Evolutionary conservation across 2,113 vertebrate species (phyloP).

Genomic region (Callocephalon fimbriatum): DNA sequence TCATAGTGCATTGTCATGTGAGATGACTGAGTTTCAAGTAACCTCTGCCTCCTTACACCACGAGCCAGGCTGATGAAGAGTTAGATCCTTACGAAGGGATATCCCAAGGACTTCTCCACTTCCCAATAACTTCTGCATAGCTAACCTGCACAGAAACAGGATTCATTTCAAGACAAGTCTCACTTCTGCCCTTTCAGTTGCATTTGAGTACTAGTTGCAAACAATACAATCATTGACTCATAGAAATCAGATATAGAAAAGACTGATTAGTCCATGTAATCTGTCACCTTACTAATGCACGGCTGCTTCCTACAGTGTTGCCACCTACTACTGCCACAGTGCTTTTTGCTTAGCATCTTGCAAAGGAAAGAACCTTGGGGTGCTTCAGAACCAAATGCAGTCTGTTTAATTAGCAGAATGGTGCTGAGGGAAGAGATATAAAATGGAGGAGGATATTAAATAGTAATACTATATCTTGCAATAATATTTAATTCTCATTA

Average conservation of each 20-base stretch:
- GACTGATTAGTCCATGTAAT: not conserved
- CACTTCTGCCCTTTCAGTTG: slow-evolving; percentile 14
- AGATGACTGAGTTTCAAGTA: slow-evolving; percentile 11
- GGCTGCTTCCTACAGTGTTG: not conserved
- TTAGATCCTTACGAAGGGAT: not conserved
- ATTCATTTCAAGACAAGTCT: slow-evolving; percentile 20
- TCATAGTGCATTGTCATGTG: not conserved
- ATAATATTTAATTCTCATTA: not conserved
- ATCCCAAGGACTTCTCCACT: not conserved
- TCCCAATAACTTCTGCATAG: not conserved
- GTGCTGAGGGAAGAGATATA: not conserved
- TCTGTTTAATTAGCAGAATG: not conserved
- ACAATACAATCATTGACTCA: slow-evolving; percentile 42
- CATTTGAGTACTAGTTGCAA: not conserved
- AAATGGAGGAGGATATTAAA: not conserved
- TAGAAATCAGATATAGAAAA: slow-evolving; percentile 39
- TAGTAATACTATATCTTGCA: not conserved
- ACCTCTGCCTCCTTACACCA: not conserved
- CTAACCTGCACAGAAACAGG: slow-evolving; percentile 30
- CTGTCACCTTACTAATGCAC: not conserved
- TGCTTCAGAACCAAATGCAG: not conserved
- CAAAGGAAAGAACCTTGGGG: not conserved
- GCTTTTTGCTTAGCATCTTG: not conserved
- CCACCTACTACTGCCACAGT: not conserved
- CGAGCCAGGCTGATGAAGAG: not conserved